phyloP scores from a whole-genome alignment of 1,140 invertebrate species.

The Parapsyche elsis region DNA sequence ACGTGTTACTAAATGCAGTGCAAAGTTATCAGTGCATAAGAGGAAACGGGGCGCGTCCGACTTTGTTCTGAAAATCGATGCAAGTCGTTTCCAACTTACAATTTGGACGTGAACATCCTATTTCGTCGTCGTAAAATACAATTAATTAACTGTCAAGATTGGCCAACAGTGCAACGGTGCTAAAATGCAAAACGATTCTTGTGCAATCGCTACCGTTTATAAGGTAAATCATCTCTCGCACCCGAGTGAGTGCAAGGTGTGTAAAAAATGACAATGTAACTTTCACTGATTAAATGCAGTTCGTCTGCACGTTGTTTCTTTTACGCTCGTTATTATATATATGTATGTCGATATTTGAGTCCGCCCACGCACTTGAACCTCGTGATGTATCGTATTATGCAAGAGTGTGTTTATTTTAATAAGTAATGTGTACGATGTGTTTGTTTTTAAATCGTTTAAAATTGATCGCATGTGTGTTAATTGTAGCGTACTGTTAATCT shows the following conservation, averaged over 20 bases:
- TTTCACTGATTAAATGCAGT: not conserved
- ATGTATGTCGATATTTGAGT: not conserved
- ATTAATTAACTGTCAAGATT: not conserved
- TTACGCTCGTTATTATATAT: not conserved
- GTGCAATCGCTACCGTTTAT: not conserved
- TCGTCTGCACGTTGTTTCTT: not conserved
- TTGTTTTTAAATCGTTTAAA: too few relatives aligned
- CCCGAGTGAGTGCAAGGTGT: not conserved
- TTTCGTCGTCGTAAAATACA: not conserved
- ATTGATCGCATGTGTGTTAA: too few relatives aligned
- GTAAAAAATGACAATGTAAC: conserved; percentile 3
- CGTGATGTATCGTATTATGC: not conserved
- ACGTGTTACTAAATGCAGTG: too few relatives aligned
- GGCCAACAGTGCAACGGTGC: too few relatives aligned
- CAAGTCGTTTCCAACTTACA: not conserved
- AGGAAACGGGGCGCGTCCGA: not conserved
- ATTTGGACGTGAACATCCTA: not conserved
- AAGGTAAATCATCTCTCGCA: not conserved
- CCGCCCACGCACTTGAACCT: not conserved
- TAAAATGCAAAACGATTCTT: not conserved
- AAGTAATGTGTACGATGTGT: not conserved
- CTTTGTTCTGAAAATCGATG: not conserved
- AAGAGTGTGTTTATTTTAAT: conserved; percentile 10
- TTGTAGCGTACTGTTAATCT: too few relatives aligned
- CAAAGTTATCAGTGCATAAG: conserved; percentile 14